Percentiles rank a stretch among this genome's conserved stretches.
Conservation (phyloP, 2,888 invertebrate species). For the Acleris literana region DNA sequence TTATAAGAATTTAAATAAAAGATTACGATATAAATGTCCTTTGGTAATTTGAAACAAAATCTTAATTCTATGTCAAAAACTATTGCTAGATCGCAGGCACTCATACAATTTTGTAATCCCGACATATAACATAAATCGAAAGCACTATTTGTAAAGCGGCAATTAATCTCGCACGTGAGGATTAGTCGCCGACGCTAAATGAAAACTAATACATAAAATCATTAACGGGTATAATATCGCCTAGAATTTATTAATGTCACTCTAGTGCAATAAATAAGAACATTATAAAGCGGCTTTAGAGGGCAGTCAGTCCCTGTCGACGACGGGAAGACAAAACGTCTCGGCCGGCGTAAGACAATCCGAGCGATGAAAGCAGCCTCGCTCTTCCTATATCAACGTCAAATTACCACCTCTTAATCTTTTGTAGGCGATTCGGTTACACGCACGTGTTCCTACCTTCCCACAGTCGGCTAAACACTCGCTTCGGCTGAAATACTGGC, state of each 20-base stretch:
- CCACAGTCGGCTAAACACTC: constrained; percentile 55
- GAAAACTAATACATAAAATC: constrained; percentile 39
- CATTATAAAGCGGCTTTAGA: constrained; percentile 55
- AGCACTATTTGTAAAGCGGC: constrained; percentile 19
- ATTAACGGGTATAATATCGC: constrained; percentile 37
- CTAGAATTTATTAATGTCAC: constrained; percentile 58
- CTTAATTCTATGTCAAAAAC: too few species aligned
- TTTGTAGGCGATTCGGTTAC: constrained; percentile 78
- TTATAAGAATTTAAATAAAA: too few species aligned
- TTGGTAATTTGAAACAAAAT: too few species aligned
- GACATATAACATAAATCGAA: background rate
- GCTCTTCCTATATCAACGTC: constrained; percentile 80
- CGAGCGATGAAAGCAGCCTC: constrained; percentile 65
- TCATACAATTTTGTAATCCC: too few species aligned
- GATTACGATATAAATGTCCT: too few species aligned
- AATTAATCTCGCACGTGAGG: constrained; percentile 30
- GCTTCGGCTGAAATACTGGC: constrained; percentile 63
- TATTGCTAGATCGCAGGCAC: too few species aligned
- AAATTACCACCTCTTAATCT: constrained; percentile 83
- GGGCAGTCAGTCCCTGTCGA: constrained; percentile 42
- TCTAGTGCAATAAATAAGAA: constrained; percentile 63
- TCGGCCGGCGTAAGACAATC: constrained; percentile 71
- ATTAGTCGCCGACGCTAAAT: constrained; percentile 38
- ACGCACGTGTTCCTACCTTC: constrained; percentile 63
- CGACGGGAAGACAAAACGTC: constrained; percentile 60